Percentiles rank a stretch among this genome's conserved stretches.
Evolutionary conservation across 64 coral and sea anemone species (phyloP).

Genomic region (Catalaphyllia jardinei): DNA sequence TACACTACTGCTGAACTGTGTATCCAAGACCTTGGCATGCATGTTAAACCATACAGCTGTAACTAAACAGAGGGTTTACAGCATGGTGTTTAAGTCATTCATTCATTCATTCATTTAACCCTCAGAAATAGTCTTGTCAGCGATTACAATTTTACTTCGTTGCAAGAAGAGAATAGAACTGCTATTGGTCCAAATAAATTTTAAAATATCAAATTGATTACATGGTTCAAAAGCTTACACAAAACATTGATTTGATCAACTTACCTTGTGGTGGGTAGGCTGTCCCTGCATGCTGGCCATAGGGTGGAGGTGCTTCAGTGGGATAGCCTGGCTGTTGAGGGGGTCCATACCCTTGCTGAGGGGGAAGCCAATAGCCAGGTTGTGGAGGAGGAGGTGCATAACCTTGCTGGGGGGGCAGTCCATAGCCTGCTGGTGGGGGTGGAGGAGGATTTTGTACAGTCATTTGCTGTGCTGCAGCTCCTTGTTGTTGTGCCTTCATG

Average conservation of each 20-base stretch:
- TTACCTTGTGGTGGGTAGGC: slow-evolving; percentile 8
- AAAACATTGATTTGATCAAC: not conserved
- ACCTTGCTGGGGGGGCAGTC: slow-evolving; percentile 1
- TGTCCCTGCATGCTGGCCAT: not conserved
- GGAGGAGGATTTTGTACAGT: not conserved
- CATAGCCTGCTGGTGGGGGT: not conserved
- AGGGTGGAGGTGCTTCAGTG: slow-evolving; percentile 7
- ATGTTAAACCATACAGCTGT: too few relatives aligned
- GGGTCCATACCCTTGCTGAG: not conserved
- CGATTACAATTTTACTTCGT: too few relatives aligned
- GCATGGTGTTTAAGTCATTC: too few relatives aligned
- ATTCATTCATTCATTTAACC: too few relatives aligned
- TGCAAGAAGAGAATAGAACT: too few relatives aligned
- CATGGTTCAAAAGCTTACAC: not conserved
- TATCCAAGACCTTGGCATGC: too few relatives aligned
- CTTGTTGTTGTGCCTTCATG: not conserved
- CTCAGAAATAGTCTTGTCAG: too few relatives aligned
- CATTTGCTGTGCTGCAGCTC: not conserved
- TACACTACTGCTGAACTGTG: too few relatives aligned
- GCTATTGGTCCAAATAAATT: too few relatives aligned
- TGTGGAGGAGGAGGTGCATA: not conserved
- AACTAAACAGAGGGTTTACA: too few relatives aligned
- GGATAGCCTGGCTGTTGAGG: not conserved
- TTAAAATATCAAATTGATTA: not conserved
- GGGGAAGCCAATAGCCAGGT: not conserved